A percentile compares a stretch with the other conserved stretches of the same genome.
These are phyloP conservation scores for Gyps fulvus DNA, from an alignment of 2,113 vertebrate genomes.

Conservation along the genomic window DNA sequence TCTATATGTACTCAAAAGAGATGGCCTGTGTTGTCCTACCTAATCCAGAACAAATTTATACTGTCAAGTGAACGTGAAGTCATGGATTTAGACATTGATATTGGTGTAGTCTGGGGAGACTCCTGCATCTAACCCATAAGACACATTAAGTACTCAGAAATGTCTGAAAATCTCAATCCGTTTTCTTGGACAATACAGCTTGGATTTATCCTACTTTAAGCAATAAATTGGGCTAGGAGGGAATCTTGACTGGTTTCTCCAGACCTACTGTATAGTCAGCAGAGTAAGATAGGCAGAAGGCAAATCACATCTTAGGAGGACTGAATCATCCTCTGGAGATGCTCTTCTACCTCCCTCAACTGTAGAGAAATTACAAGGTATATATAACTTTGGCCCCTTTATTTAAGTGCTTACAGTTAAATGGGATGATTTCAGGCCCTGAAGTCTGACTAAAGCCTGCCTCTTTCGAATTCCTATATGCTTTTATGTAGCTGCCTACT, in stretches of 20 bases:
- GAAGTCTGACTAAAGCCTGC: neutral
- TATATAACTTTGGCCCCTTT: neutral
- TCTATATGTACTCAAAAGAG: neutral
- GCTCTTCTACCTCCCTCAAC: neutral
- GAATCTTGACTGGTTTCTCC: neutral
- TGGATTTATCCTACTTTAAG: neutral
- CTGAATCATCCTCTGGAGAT: neutral
- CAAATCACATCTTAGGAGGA: neutral
- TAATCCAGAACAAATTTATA: neutral
- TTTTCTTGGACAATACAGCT: neutral
- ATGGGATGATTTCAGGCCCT: neutral
- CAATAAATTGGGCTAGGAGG: neutral
- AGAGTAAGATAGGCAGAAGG: neutral
- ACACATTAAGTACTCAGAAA: neutral
- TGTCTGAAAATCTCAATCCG: neutral
- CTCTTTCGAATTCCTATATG: neutral
- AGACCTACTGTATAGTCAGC: neutral
- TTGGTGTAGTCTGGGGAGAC: neutral
- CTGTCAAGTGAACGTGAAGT: neutral
- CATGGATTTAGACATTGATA: neutral
- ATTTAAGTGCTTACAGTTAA: neutral
- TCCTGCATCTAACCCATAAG: neutral
- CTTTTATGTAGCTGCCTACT: neutral
- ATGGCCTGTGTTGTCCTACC: neutral
- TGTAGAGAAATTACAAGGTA: neutral